These are phyloP conservation scores for Rhinatrema bivittatum DNA, from an alignment of 2,797 vertebrate genomes.

Conservation along the genomic window DNA sequence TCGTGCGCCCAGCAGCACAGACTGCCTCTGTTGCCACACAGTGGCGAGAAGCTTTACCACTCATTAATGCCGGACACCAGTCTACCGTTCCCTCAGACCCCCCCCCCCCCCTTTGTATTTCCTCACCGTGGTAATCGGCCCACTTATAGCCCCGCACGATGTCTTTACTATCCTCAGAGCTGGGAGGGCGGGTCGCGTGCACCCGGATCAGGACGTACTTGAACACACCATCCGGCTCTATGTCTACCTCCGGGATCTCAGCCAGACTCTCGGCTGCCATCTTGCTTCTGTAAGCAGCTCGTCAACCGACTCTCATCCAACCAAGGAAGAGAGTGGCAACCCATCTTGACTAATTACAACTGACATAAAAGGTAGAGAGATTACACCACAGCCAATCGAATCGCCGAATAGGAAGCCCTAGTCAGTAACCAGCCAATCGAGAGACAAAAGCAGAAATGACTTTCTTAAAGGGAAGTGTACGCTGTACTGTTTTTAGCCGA, in stretches of 20 bases:
- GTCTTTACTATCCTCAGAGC: slow-evolving; percentile 58
- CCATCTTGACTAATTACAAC: not conserved
- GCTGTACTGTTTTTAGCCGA: too few relatives aligned
- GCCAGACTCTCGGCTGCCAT: slow-evolving; percentile 46
- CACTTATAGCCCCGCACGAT: slow-evolving; percentile 84
- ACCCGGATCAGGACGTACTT: slow-evolving; percentile 87
- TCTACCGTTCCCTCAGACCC: too few relatives aligned
- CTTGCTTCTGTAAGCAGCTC: not conserved
- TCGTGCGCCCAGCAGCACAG: too few relatives aligned
- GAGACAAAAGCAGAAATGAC: too few relatives aligned
- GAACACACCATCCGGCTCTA: slow-evolving; percentile 81
- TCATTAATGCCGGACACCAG: too few relatives aligned
- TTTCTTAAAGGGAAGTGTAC: not conserved
- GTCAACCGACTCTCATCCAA: too few relatives aligned
- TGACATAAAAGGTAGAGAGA: too few relatives aligned
- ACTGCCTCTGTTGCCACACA: too few relatives aligned
- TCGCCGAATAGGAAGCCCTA: not conserved
- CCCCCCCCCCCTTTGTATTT: not conserved
- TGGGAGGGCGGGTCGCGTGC: slow-evolving; percentile 47
- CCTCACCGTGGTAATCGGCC: slow-evolving; percentile 90
- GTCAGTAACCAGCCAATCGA: slow-evolving; percentile 1
- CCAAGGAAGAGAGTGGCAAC: accelerated
- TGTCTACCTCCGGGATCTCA: slow-evolving; percentile 64
- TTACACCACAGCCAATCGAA: slow-evolving; percentile 7
- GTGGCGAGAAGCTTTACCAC: too few relatives aligned